Evolutionary conservation across 2,888 invertebrate genomes (phyloP), one percentile per base, ranked within the genome.

Genomic region (Sphinx pinastri): DNA sequence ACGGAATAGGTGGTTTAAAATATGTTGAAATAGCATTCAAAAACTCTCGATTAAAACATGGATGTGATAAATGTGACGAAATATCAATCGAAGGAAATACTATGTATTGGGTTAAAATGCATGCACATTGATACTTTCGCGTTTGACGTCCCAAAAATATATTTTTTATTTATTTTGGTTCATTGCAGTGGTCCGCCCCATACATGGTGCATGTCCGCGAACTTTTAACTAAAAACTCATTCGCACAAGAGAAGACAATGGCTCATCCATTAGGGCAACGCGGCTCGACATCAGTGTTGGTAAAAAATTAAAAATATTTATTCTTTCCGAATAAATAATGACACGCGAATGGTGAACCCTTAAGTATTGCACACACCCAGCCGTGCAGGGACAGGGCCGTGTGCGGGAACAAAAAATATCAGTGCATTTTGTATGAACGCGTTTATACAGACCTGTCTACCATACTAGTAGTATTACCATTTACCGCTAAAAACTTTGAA

Each of bases 181-280:
- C 63, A 63, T 63, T 25, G 47, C 45, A 45, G 16, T 60, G 60
- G 12, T 63, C 19, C 12, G 60, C 7, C 38, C 12, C 60, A 19
- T 49, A 19, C 47, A 54, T 45, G 54, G 57, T 47, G 47, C 7
- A 49, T 63, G 47, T 16, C 47, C 49, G 19, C 14, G 47, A 49
- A 49, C 47, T 60, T 38, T 45, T 54, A 54, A 54, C 63, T 47
- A 63, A 63, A 63, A 63, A 63, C 19, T 49, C 13, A 63, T 31
- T 63, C 63, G 49, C 63, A 49, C 63, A 16, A 13, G 45, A 47
- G 60, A 63, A 63, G 19, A 63, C 49, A 63, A 63, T 63, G 49
- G 63, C 63, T 63, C 49, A 63, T 63, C 63, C 63, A 49, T 49
- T 63, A 63, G 19, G 49, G 47, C 49, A 12, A 19, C 47, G 63